Evolutionary conservation across 2,113 vertebrate species (phyloP), one percentile per base, ranked within the genome.

Genomic region (Scomber colias): DNA sequence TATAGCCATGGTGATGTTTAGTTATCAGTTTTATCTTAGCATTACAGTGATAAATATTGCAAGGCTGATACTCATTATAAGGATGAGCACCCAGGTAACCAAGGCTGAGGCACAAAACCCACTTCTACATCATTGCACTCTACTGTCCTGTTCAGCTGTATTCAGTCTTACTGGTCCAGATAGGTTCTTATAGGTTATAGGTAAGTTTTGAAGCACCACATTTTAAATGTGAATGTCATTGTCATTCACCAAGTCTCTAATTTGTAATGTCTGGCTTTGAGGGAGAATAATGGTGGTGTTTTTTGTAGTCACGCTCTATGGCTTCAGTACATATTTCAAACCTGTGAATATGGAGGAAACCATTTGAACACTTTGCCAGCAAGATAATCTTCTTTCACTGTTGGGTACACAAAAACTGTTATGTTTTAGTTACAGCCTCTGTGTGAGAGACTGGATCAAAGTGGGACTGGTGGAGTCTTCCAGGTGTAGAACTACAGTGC

Each of bases 401-500:
- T 10, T 10, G 2, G 11, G 15, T 17, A 14, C 13, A 61, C 5
- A 24, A 19, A 75, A 49, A 14, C 6, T 55, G 5, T 55, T 30
- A 75, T 54, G 24, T 46, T 59, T 15, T 3, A 11, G 11, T 71
- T 35, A 17, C 30, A 2, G 19, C 30, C 44, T 71, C 24, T 27
- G 24, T 27, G 24, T 27, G 27, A 46, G n/a, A 40, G 19, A 15
- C 46, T 19, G 45, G n/a, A 45, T 3, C 1, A 24, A 19, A 35
- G 24, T 50, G 8, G 21, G 54, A 3, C 24, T 16, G 17, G 8
- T 14, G 0, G 50, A 51, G 40, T 57, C 17, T 45, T 3, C 56
- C 48, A 57, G 12, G 53, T 2, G 50, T 46, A 35, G 60, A 87
- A 1, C 71, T 54, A 16, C 50, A 89, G 80, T 5, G 74, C 91